Conservation (phyloP, 2,113 vertebrate species). For the Plestiodon gilberti region DNA sequence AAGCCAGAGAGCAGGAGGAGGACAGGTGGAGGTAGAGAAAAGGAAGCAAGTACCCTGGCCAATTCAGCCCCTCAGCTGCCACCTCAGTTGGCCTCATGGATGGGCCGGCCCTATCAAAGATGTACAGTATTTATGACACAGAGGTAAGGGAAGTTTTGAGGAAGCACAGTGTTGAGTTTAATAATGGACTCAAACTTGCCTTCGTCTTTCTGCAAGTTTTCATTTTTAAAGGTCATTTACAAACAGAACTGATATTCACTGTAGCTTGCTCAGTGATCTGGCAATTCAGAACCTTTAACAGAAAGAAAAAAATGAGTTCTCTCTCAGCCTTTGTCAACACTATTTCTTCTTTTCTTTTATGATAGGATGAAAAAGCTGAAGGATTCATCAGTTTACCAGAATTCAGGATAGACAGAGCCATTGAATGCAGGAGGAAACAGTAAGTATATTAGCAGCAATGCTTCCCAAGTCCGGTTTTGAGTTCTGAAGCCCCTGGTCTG, state of each 20-base stretch:
- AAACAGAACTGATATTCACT: neutral
- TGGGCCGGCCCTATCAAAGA: neutral
- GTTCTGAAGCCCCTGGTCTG: no score
- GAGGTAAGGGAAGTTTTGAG: neutral
- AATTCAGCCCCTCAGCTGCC: no score
- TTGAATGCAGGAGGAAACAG: conserved; percentile 91
- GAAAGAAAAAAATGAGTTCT: conserved; percentile 28
- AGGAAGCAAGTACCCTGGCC: no score
- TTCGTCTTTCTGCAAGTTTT: conserved; percentile 23
- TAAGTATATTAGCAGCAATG: conserved; percentile 73
- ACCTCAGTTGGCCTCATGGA: no score
- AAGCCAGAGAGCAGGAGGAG: no score
- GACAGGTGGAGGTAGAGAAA: no score
- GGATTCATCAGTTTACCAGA: conserved; percentile 92
- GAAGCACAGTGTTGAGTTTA: neutral
- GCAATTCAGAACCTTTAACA: conserved; percentile 20
- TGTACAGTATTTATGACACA: no score
- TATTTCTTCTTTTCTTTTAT: conserved; percentile 23
- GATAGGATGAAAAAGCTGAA: conserved; percentile 90
- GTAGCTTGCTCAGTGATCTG: conserved; percentile 36
- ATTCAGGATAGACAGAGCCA: conserved; percentile 91
- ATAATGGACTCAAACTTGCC: neutral
- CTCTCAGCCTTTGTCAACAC: conserved; percentile 11
- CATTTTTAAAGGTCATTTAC: conserved; percentile 45
- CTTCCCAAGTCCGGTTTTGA: no score